Conservation (phyloP, 1,140 invertebrate genomes). For the Gryon sp. region DNA sequence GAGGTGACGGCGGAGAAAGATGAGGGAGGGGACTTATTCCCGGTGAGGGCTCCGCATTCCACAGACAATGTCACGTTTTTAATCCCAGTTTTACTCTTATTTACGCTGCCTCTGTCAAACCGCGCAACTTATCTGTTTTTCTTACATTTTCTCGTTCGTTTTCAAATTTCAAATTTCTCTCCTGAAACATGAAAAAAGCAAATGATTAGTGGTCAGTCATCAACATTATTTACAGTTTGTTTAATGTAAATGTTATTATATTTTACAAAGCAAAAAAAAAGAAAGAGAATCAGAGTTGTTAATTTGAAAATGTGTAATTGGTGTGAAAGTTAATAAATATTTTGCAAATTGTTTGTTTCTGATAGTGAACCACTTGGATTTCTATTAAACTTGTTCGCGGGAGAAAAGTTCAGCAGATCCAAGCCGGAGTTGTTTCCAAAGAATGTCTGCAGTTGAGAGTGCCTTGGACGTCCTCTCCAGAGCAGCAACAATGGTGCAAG, state of each 20-base stretch:
- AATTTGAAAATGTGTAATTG: too few species aligned
- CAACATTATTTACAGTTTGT: too few species aligned
- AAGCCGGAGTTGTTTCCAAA: too few species aligned
- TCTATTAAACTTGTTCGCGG: constrained; percentile 3
- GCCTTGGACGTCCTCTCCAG: constrained; percentile 92
- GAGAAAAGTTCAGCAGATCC: constrained; percentile 6
- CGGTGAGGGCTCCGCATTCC: constrained; percentile 79
- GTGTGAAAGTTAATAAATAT: too few species aligned
- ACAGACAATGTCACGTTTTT: constrained; percentile 80
- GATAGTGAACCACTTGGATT: constrained; percentile 17
- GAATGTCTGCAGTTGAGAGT: constrained; percentile 85
- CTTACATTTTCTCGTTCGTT: too few species aligned
- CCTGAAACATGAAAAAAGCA: too few species aligned
- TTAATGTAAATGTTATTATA: too few species aligned
- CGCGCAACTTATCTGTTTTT: constrained; percentile 26
- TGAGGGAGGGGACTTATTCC: constrained; percentile 59
- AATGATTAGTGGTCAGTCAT: too few species aligned
- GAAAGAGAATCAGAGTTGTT: too few species aligned
- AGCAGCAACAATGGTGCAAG: constrained; percentile 94
- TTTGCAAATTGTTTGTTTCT: constrained; percentile 5
- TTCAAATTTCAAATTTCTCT: too few species aligned
- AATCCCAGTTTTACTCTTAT: constrained; percentile 78
- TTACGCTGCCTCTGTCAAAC: constrained; percentile 64
- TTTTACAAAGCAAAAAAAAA: too few species aligned
- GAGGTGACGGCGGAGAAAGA: constrained; percentile 57